phyloP scores from a whole-genome alignment of 1,140 invertebrate genomes.

The Brachionus koreanus region DNA sequence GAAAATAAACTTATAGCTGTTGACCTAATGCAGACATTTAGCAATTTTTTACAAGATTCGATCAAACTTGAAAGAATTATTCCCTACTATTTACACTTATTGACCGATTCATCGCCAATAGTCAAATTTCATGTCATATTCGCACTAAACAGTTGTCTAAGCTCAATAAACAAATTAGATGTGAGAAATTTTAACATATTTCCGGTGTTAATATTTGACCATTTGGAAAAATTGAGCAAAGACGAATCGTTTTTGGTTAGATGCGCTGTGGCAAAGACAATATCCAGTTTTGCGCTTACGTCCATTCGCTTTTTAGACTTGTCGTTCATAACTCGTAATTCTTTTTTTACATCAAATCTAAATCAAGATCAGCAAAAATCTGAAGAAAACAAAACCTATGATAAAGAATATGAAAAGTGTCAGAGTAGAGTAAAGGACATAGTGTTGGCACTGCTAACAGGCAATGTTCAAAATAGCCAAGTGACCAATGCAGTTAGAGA shows the following conservation, averaged over 20 bases:
- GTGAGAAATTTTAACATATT: slow-evolving; percentile 40
- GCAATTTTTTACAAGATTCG: slow-evolving; percentile 66
- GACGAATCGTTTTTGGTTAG: slow-evolving; percentile 32
- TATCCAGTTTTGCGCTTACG: not conserved
- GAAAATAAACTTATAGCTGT: slow-evolving; percentile 67
- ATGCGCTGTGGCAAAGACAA: slow-evolving; percentile 24
- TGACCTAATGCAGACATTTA: slow-evolving; percentile 74
- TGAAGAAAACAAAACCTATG: not conserved
- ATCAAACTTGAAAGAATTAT: slow-evolving; percentile 86
- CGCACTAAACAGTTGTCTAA: slow-evolving; percentile 18
- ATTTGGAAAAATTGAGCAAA: slow-evolving; percentile 7
- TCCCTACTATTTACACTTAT: slow-evolving; percentile 64
- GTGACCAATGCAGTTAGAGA: slow-evolving; percentile 39
- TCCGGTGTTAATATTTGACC: slow-evolving; percentile 31
- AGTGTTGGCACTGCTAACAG: not conserved
- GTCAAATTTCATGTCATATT: slow-evolving; percentile 32
- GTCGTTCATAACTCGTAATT: not conserved
- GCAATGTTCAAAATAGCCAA: not conserved
- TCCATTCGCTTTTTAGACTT: slow-evolving; percentile 7
- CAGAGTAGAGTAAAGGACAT: slow-evolving; percentile 4
- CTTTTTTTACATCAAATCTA: not conserved
- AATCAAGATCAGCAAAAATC: not conserved
- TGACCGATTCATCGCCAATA: not conserved
- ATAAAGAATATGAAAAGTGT: slow-evolving; percentile 39
- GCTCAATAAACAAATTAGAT: slow-evolving; percentile 25